Conservation (phyloP, 2,888 invertebrate genomes). For the Oegoconia quadripuncta region DNA sequence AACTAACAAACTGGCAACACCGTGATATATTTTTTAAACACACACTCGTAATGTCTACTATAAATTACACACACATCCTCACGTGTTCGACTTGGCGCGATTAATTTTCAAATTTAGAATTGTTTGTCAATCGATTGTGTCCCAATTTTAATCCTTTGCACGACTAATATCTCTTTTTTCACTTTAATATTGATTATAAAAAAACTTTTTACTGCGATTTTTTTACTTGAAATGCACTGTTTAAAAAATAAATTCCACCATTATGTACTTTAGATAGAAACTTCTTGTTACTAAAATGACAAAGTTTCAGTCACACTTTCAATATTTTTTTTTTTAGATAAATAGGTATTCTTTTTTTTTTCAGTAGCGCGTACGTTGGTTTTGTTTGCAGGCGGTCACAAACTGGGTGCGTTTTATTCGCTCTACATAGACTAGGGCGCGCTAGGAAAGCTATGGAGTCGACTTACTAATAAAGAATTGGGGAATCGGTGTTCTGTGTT, state of each 20-base stretch:
- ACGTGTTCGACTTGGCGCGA: conserved; percentile 22
- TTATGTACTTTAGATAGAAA: no score
- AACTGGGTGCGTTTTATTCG: conserved; percentile 56
- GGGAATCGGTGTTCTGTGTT: no score
- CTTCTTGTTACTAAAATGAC: no score
- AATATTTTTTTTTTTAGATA: not conserved
- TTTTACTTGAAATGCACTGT: no score
- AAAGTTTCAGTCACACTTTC: no score
- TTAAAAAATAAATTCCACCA: no score
- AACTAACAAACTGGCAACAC: conserved; percentile 17
- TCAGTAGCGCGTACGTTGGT: conserved; percentile 35
- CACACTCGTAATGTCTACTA: conserved; percentile 25
- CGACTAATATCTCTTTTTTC: not conserved
- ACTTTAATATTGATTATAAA: not conserved
- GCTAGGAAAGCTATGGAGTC: conserved; percentile 25
- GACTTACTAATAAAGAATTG: no score
- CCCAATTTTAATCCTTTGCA: no score
- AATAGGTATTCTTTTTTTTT: not conserved
- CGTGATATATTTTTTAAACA: conserved; percentile 19
- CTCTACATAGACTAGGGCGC: conserved; percentile 35
- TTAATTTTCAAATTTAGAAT: conserved; percentile 22
- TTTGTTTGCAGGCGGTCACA: conserved; percentile 52
- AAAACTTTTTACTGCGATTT: no score
- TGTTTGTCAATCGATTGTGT: conserved; percentile 5
- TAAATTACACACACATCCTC: conserved; percentile 22